These are phyloP conservation scores for Garra rufa DNA, from an alignment of 2,113 vertebrate species.

Conservation along the genomic window DNA sequence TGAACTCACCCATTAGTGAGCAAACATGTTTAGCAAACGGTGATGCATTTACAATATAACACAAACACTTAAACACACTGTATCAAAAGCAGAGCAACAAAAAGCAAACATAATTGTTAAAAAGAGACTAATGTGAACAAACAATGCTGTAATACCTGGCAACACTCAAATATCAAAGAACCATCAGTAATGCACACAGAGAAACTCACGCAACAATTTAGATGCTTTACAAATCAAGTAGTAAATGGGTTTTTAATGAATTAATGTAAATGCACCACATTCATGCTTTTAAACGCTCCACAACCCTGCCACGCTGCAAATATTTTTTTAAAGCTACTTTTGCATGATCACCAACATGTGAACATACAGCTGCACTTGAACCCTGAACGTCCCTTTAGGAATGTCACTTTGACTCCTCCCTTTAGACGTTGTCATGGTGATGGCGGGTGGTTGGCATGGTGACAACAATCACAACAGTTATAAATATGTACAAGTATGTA, in stretches of 20 bases:
- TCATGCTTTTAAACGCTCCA: not conserved
- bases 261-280: not conserved
- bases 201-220: not conserved
- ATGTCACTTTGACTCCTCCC: not conserved
- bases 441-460: not conserved
- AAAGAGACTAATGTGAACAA: not conserved
- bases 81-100: not conserved
- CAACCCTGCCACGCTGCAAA: not conserved
- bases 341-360: not conserved
- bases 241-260: not conserved
- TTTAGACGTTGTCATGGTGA: not conserved
- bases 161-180: not conserved
- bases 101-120: not conserved
- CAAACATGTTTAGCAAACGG: not conserved
- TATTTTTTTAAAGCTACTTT: not conserved
- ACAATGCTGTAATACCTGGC: not conserved
- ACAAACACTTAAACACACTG: not conserved
- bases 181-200: not conserved
- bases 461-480: not conserved
- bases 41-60: not conserved
- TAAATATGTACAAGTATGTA: conserved; percentile 16
- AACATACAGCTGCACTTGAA: not conserved
- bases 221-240: not conserved
- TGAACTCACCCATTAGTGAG: not conserved
- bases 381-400: not conserved